Conservation (phyloP, 2,113 vertebrate species). For the Platanista minor region DNA sequence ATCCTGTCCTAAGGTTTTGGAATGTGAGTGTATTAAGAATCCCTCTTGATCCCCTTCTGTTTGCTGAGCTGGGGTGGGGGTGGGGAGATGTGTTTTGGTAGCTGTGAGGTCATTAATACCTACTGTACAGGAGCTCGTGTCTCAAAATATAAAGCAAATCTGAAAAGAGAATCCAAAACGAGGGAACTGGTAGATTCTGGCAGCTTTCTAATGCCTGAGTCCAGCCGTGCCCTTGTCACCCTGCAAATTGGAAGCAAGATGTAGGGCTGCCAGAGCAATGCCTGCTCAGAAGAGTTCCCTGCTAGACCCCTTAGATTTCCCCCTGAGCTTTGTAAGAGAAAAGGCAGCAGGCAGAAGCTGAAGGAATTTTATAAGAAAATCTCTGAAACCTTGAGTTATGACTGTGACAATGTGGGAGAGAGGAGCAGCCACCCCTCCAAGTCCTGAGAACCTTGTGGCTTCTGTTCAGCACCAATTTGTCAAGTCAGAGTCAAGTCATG, state of each 20-base stretch:
- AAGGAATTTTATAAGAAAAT: background rate
- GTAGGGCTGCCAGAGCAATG: too few relatives aligned
- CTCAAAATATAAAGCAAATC: background rate
- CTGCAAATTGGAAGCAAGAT: too few relatives aligned
- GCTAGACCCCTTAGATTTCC: background rate
- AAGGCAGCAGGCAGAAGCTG: background rate
- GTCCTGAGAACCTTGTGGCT: background rate
- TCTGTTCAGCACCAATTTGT: background rate
- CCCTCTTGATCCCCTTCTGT: background rate
- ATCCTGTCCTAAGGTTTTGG: background rate
- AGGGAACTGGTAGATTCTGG: background rate
- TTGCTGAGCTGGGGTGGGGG: background rate
- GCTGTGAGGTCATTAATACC: background rate
- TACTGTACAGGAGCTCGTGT: background rate
- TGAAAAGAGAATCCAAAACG: background rate
- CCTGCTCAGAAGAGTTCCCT: too few relatives aligned
- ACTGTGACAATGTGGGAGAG: background rate
- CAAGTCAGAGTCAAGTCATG: background rate
- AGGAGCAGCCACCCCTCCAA: too few relatives aligned
- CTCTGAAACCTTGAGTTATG: background rate
- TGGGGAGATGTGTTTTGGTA: background rate
- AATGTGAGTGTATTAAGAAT: background rate
- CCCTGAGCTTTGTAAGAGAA: background rate
- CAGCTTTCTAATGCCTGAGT: background rate
- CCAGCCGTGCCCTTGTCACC: fast-evolving